Evolutionary conservation across 2,797 vertebrate species (phyloP).

Genomic region (Epinephelus coioides): DNA sequence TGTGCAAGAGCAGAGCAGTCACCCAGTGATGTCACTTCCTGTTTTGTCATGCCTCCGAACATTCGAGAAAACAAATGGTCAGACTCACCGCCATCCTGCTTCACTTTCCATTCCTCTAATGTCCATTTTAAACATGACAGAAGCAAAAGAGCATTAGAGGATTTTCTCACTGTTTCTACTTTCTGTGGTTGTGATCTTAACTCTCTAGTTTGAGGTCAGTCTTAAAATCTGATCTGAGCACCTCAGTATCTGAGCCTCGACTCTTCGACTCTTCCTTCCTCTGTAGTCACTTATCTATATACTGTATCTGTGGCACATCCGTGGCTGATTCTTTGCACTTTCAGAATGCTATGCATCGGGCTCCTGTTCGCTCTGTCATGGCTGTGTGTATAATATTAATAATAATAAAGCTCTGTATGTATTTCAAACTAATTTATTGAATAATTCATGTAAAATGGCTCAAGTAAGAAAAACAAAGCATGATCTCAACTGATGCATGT

Average conservation of each 20-base stretch:
- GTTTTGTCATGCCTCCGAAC: slow-evolving; percentile 52
- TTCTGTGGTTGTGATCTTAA: slow-evolving; percentile 41
- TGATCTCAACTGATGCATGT: slow-evolving; percentile 77
- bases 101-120: slow-evolving; percentile 22
- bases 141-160: slow-evolving; percentile 9
- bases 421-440: slow-evolving; percentile 81
- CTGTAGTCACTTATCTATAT: slow-evolving; percentile 58
- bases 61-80: slow-evolving; percentile 45
- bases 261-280: slow-evolving; percentile 57
- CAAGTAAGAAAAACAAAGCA: slow-evolving; percentile 70
- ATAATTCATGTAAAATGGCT: slow-evolving; percentile 74
- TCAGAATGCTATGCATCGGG: slow-evolving; percentile 78
- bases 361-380: slow-evolving; percentile 74
- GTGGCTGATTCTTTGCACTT: slow-evolving; percentile 80
- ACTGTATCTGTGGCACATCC: slow-evolving; percentile 69
- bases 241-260: slow-evolving; percentile 49
- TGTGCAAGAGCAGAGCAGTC: slow-evolving; percentile 59
- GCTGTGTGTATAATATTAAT: slow-evolving; percentile 62
- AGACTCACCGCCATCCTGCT: slow-evolving; percentile 30
- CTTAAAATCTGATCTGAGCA: slow-evolving; percentile 58
- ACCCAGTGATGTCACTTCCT: slow-evolving; percentile 70
- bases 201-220: slow-evolving; percentile 53
- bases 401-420: slow-evolving; percentile 72
- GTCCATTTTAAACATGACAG: slow-evolving; percentile 5
- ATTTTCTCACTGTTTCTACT: slow-evolving; percentile 34